phyloP scores from a whole-genome alignment of 2,888 invertebrate genomes.

The Frankliniella fusca region DNA sequence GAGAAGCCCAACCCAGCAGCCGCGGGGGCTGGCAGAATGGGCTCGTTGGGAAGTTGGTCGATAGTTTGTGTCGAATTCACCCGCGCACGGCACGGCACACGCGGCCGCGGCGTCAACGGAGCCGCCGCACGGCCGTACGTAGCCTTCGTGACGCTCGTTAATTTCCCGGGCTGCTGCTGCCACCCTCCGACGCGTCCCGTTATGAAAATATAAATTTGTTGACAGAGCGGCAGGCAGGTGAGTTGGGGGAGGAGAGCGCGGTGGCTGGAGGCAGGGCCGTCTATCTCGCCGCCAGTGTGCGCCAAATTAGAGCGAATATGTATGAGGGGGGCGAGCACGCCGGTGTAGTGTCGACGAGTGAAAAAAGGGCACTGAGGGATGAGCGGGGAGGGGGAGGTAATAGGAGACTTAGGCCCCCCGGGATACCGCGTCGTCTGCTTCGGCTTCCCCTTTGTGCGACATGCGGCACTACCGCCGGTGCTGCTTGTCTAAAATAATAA shows the following conservation, averaged over 20 bases:
- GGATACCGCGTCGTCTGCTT: background rate
- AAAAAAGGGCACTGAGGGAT: background rate
- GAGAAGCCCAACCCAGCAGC: too few species aligned
- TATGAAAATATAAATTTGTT: conserved; percentile 27
- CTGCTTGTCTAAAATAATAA: background rate
- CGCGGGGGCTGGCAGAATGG: too few species aligned
- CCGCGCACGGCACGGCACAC: too few species aligned
- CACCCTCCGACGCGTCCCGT: background rate
- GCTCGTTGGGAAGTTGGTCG: too few species aligned
- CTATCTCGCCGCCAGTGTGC: background rate
- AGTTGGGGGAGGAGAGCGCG: background rate
- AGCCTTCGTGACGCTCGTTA: background rate
- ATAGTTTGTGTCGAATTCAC: too few species aligned
- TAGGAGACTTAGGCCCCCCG: background rate
- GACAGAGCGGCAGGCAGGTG: background rate
- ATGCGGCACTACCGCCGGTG: background rate
- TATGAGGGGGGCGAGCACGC: background rate
- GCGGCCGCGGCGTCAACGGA: too few species aligned
- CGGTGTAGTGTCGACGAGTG: background rate
- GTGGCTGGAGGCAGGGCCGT: background rate
- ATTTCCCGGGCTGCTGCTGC: background rate
- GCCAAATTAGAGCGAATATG: conserved; percentile 13
- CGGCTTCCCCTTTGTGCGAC: background rate
- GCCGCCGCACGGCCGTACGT: too few species aligned
- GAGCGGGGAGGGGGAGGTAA: background rate